Evolutionary conservation across 2,888 invertebrate species (phyloP).

Genomic region (Caradrina clavipalpis): DNA sequence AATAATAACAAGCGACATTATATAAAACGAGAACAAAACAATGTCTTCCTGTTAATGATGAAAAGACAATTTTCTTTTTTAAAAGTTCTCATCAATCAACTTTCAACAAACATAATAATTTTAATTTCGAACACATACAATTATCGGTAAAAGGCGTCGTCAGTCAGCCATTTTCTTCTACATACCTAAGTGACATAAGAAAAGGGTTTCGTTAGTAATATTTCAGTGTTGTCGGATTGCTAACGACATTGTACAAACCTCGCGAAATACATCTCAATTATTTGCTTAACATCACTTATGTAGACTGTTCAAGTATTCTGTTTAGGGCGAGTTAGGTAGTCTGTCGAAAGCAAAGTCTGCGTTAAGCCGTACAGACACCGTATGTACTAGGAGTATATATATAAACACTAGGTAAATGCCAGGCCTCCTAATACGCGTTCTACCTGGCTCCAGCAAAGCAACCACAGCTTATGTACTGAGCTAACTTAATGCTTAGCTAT

Average conservation of each 20-base stretch:
- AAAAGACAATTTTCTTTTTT: constrained; percentile 19
- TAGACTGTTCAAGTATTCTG: constrained; percentile 59
- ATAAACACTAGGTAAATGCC: constrained; percentile 23
- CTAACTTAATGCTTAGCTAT: constrained; percentile 11
- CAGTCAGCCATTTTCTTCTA: constrained; percentile 13
- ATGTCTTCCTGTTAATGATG: neutral
- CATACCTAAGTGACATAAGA: neutral
- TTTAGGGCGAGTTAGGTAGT: constrained; percentile 45
- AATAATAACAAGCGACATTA: neutral
- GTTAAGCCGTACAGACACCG: constrained; percentile 16
- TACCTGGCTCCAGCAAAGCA: constrained; percentile 30
- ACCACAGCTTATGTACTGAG: constrained; percentile 30
- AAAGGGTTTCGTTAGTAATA: neutral
- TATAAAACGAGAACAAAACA: neutral
- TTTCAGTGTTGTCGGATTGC: constrained; percentile 3
- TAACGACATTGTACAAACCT: constrained; percentile 7
- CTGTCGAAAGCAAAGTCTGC: constrained; percentile 35
- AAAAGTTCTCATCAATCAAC: constrained; percentile 16
- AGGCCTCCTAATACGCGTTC: constrained; percentile 34
- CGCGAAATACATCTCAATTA: constrained; percentile 47
- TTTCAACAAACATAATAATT: neutral
- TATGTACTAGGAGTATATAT: constrained; percentile 48
- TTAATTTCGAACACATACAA: neutral
- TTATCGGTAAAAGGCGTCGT: neutral
- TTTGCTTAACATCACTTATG: constrained; percentile 46